Evolutionary conservation across 2,113 vertebrate genomes (phyloP).

Genomic region (Phylloscopus trochiloides): DNA sequence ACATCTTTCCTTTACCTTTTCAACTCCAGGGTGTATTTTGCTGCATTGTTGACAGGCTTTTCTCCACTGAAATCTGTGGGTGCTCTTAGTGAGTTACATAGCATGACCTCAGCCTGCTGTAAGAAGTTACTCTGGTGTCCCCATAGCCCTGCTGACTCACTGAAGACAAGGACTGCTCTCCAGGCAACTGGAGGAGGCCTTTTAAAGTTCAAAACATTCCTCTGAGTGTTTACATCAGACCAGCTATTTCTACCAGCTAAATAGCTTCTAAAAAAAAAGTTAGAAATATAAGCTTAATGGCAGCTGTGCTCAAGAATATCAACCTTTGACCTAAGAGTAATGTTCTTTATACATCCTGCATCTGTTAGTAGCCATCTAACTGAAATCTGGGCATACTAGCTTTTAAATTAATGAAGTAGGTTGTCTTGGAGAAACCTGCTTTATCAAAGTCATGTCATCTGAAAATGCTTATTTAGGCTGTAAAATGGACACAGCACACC

Average conservation of each 20-base stretch:
- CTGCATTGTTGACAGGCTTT: background rate
- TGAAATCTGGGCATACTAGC: background rate
- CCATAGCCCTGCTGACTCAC: background rate
- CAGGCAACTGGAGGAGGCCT: background rate
- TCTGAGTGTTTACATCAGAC: background rate
- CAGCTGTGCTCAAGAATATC: background rate
- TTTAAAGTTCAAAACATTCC: constrained; percentile 4
- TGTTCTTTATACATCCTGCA: background rate
- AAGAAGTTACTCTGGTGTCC: background rate
- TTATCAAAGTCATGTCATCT: background rate
- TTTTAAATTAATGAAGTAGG: background rate
- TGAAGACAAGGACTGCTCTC: background rate
- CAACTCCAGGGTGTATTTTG: background rate
- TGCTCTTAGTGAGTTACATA: background rate
- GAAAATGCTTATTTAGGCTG: background rate
- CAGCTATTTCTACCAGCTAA: constrained; percentile 8
- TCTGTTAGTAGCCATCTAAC: background rate
- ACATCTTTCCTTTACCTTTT: background rate
- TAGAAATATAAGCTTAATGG: background rate
- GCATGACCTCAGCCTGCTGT: background rate
- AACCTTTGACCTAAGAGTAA: background rate
- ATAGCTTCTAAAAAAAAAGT: background rate
- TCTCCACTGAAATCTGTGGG: background rate
- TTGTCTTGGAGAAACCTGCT: background rate
- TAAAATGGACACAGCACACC: background rate